phyloP scores from a whole-genome alignment of 2,888 invertebrate genomes.

The Torymus texanus region DNA sequence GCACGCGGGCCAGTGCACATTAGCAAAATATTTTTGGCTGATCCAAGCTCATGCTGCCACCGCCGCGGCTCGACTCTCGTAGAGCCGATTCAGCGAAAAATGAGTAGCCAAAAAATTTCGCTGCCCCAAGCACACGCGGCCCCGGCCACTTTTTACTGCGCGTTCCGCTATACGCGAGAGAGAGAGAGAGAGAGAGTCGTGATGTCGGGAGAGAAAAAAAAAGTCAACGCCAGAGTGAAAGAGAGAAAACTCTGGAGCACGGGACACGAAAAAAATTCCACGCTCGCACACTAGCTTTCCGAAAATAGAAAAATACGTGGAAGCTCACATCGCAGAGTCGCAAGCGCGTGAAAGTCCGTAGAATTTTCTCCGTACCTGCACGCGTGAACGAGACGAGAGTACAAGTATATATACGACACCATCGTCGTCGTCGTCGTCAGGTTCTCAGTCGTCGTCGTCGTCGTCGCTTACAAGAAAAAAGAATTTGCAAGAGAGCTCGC shows the following conservation, averaged over 20 bases:
- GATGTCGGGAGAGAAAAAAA: not conserved
- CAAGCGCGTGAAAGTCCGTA: not conserved
- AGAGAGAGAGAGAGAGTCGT: too few relatives aligned
- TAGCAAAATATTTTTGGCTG: conserved; percentile 49
- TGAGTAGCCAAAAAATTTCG: conserved; percentile 41
- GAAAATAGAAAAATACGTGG: conserved; percentile 4
- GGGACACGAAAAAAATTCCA: too few relatives aligned
- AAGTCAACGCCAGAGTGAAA: not conserved
- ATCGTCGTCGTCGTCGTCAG: too few relatives aligned
- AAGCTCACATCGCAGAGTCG: not conserved
- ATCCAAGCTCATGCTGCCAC: conserved; percentile 21
- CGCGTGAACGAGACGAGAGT: too few relatives aligned
- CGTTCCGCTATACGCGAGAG: not conserved
- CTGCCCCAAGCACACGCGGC: conserved; percentile 30
- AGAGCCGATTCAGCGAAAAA: conserved; percentile 38
- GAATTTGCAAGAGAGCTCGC: conserved; percentile 26
- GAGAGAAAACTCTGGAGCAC: not conserved
- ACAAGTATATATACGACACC: too few relatives aligned
- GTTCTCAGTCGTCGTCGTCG: too few relatives aligned
- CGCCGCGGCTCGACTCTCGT: not conserved
- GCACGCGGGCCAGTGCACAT: not conserved
- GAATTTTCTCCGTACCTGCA: not conserved
- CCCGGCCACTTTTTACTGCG: conserved; percentile 2
- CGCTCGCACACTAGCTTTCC: not conserved
- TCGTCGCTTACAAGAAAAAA: conserved; percentile 7